Conservation (phyloP, 2,888 invertebrate species). For the Sesia apiformis region DNA sequence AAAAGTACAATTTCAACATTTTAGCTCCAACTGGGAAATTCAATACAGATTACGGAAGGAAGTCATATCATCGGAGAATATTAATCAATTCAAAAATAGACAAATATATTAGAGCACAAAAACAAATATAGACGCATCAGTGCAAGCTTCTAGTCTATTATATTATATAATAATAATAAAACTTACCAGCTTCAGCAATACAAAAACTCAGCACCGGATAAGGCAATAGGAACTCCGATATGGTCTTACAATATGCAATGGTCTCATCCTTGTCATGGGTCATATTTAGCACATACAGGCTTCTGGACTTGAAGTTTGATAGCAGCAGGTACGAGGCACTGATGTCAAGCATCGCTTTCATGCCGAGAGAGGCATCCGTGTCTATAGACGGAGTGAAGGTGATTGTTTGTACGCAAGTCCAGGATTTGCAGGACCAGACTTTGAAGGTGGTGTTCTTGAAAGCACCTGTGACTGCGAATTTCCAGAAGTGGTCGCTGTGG, state of each 20-base stretch:
- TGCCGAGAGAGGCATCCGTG: conserved; percentile 38
- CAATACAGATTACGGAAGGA: no score
- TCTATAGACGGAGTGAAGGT: conserved; percentile 75
- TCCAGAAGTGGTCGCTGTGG: conserved; percentile 85
- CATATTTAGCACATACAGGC: conserved; percentile 87
- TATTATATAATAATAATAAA: no score
- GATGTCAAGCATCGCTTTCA: conserved; percentile 88
- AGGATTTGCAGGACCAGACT: conserved; percentile 95
- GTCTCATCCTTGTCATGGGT: conserved; percentile 66
- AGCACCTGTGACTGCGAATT: conserved; percentile 94
- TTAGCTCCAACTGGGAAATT: no score
- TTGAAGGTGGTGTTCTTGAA: conserved; percentile 93
- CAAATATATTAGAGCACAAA: no score
- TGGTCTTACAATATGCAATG: conserved; percentile 79
- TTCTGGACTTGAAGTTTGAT: conserved; percentile 89
- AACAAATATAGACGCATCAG: no score
- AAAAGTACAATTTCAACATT: no score
- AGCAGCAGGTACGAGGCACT: conserved; percentile 90
- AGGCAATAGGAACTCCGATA: conserved; percentile 91
- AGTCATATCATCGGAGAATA: no score
- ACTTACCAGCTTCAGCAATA: conserved; percentile 83
- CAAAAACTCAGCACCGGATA: conserved; percentile 93
- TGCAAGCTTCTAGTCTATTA: no score
- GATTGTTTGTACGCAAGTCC: conserved; percentile 94
- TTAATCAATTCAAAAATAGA: no score